phyloP scores from a whole-genome alignment of 2,113 vertebrate species.

The Embiotoca jacksoni region DNA sequence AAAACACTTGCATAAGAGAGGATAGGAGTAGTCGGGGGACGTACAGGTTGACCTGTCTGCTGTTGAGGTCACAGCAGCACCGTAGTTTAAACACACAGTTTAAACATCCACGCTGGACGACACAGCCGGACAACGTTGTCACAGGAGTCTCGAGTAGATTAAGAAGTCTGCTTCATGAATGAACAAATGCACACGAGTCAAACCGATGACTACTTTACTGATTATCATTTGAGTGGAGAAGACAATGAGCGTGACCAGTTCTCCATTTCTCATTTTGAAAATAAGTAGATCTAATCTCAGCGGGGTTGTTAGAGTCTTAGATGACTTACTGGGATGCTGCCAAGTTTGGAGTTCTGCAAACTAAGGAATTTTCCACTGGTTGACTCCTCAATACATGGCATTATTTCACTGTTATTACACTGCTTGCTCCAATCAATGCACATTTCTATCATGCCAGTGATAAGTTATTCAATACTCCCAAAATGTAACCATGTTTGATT shows the following conservation, averaged over 20 bases:
- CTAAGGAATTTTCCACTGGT: conserved; percentile 79
- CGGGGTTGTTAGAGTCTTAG: conserved; percentile 70
- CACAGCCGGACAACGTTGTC: conserved; percentile 17
- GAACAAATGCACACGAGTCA: conserved; percentile 30
- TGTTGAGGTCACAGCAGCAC: conserved; percentile 31
- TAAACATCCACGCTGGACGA: background rate
- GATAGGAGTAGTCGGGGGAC: conserved; percentile 20
- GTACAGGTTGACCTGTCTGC: conserved; percentile 43
- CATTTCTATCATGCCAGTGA: conserved; percentile 12
- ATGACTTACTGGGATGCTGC: conserved; percentile 73
- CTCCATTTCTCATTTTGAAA: conserved; percentile 77
- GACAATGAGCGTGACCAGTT: conserved; percentile 67
- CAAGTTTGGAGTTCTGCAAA: conserved; percentile 71
- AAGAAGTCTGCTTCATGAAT: conserved; percentile 42
- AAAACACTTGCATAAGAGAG: conserved; percentile 60
- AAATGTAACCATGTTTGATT: conserved; percentile 8
- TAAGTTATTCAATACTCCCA: conserved; percentile 25
- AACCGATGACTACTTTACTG: conserved; percentile 32
- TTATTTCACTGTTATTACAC: conserved; percentile 57
- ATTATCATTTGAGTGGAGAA: conserved; percentile 58
- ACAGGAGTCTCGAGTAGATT: conserved; percentile 33
- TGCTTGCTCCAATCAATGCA: conserved; percentile 44
- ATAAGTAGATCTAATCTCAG: conserved; percentile 67
- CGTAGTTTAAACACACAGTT: background rate
- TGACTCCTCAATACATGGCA: conserved; percentile 61